phyloP scores from a whole-genome alignment of 2,113 vertebrate species.

The Leptodactylus fuscus region DNA sequence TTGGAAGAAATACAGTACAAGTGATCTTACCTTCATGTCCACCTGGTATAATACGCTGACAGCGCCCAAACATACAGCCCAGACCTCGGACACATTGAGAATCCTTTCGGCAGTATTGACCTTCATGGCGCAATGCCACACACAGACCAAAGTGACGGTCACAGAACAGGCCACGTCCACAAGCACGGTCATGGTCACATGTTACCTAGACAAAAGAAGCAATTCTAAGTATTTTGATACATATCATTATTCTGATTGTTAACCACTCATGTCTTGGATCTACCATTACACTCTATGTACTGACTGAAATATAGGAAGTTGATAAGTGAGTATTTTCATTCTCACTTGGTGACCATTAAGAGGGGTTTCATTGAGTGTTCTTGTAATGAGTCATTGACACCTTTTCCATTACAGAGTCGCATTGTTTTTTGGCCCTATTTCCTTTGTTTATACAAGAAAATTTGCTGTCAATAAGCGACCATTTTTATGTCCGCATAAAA shows the following conservation, averaged over 20 bases:
- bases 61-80: conserved; percentile 86
- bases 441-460: no score
- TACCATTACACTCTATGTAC: neutral
- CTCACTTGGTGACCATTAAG: no score
- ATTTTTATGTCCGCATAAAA: no score
- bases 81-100: conserved; percentile 81
- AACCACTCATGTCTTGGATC: neutral
- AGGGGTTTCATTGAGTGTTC: no score
- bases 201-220: conserved; percentile 65
- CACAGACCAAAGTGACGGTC: conserved; percentile 86
- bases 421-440: no score
- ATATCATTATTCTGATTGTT: neutral
- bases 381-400: no score
- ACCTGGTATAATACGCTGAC: conserved; percentile 75
- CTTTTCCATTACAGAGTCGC: no score
- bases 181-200: conserved; percentile 75
- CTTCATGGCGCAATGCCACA: conserved; percentile 73
- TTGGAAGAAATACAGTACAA: no score
- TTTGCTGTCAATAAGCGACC: no score
- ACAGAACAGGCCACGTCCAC: conserved; percentile 78
- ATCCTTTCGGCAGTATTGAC: conserved; percentile 81
- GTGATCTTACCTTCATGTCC: conserved; percentile 79
- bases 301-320: no score
- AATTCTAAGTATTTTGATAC: neutral
- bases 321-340: no score